Base-by-base conservation (phyloP, 1,140 invertebrate species). In the Tyrophagus putrescentiae region DNA sequence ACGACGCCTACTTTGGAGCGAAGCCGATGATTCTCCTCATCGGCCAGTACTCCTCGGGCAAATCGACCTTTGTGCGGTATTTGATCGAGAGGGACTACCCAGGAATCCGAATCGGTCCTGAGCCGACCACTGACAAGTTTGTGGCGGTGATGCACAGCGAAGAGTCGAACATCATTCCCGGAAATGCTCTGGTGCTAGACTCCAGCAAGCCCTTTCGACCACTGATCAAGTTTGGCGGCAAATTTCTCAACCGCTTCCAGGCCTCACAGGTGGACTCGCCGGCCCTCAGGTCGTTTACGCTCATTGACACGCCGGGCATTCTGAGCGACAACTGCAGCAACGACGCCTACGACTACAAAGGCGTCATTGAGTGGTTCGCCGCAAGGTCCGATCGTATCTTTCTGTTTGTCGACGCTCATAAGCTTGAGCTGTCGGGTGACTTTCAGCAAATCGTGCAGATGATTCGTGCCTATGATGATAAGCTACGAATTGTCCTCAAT, bases 1-100 rank as follows among this genome's bases (percentile, higher is more conserved):
- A 98, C 70, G 94, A 98, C 73, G 86, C 94, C 0, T 95, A 98
- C 73, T 99, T 98, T 71, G 90, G 96, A 76, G 91, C 93, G 0
- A 98, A 97, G 70, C 96, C 96, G 0, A 79, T 84, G 77, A 80
- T 84, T 48, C 67, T 84, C 27, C 70, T 84, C 4, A 79, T 84
- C 32, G 82, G 82, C n/a, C 82, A 84, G 68, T 84, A 84, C 70
- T 84, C 82, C 2, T 83, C 82, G 1, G 82, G 82, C 50, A 84
- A 84, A 71, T 84, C 83, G 16, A 83, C 82, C 3, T 83, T 84
- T 67, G 84, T 84, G 58, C 74, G 77, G 57, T 80, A 81, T 67
- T 67, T 82, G 23, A 67, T 82, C n/a, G 79, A 81, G 64, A 72
- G 76, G 66, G 79, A 82, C 61, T 82, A 81, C 67, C 80, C 80